Evolutionary conservation across 2,113 vertebrate species (phyloP).

Genomic region (Cygnus atratus): DNA sequence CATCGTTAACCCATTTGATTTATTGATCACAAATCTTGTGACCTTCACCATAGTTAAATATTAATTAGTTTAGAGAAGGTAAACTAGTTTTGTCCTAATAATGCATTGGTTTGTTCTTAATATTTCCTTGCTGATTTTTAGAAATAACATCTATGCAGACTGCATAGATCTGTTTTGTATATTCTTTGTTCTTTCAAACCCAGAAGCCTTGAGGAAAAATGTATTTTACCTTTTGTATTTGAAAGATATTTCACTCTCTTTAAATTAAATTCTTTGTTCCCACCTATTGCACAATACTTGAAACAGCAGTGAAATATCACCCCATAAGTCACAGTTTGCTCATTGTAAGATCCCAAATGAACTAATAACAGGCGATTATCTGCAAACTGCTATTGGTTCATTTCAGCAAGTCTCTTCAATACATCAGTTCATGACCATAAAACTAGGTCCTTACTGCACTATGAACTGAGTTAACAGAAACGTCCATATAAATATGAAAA

Average conservation of each 20-base stretch:
- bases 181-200: constrained; percentile 12
- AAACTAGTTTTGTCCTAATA: neutral
- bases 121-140: neutral
- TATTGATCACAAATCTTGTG: constrained; percentile 11
- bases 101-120: neutral
- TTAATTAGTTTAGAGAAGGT: neutral
- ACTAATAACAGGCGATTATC: neutral
- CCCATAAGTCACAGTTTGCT: neutral
- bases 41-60: neutral
- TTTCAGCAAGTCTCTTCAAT: neutral
- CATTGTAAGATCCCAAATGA: neutral
- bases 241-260: neutral
- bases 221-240: constrained; percentile 11
- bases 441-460: neutral
- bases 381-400: neutral
- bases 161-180: neutral
- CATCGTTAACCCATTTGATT: constrained; percentile 1
- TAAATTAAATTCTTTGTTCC: constrained; percentile 30
- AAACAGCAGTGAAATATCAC: neutral
- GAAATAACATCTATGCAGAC: neutral
- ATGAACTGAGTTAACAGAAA: neutral
- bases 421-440: neutral
- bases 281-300: neutral
- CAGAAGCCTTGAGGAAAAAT: neutral
- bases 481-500: neutral